Evolutionary conservation across 2,113 vertebrate genomes (phyloP), one percentile per base, ranked within the genome.

Genomic region (Megaceryle torquata): DNA sequence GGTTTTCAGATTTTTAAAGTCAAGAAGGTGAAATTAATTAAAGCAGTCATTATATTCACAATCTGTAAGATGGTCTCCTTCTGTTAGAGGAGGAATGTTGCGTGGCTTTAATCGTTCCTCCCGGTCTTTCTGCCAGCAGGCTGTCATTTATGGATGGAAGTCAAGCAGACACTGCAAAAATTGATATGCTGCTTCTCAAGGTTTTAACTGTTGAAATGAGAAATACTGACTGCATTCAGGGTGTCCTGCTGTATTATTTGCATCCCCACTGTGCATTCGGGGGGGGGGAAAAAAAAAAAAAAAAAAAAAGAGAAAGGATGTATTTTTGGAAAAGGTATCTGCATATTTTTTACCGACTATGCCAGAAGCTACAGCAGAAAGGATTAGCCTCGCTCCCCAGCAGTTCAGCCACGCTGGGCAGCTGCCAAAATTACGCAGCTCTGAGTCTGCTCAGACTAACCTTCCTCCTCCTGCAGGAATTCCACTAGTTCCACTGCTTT

Each of bases 1-100:
- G 8, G 8, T 74, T 82, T 54, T 44, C 75, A 80, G 54, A 3
- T 77, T 74, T 59, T 26, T 46, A 2, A 53, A 92, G 91, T 31
- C 80, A 67, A 50, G 83, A 67, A 93, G 94, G 96, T 96, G 94
- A 96, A 86, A 78, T 75, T 41, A 81, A 93, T 93, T 78, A 88
- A 91, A 91, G 77, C 39, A 75, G 57, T 31, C 76, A 44, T 87
- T 80, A 28, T 2, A 17, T 14, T 11, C 6, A 6, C 88, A 86
- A 54, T 65, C 72, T 91, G 53, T 11, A 69, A 77, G 82, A 91
- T 29, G 69, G 59, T 33, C 76, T 93, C 92, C 82, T 86, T 60
- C 88, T 72, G 86, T 46, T 80, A 25, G 46, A 70, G 59, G 7
- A 39, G 71, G 35, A 41, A 50, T 2, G 13, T 12, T 69, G 63